These are phyloP conservation scores for Liparis tanakae DNA, from an alignment of 2,797 vertebrate species.

Conservation along the genomic window DNA sequence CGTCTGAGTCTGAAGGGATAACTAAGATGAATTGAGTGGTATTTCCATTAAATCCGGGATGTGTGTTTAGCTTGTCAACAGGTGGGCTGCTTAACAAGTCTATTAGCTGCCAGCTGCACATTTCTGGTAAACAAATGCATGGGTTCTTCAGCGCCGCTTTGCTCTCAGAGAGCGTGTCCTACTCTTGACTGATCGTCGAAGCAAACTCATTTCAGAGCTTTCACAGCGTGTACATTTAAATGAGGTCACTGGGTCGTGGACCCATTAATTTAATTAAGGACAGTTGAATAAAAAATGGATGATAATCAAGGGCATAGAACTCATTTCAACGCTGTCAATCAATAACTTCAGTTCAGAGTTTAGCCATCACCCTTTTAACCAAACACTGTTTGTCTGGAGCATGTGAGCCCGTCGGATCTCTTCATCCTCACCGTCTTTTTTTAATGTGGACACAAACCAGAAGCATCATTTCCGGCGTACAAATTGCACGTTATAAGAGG, in stretches of 20 bases:
- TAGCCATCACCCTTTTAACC: slow-evolving; percentile 53
- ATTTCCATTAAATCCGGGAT: slow-evolving; percentile 70
- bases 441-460: slow-evolving; percentile 23
- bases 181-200: slow-evolving; percentile 32
- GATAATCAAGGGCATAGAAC: slow-evolving; percentile 82
- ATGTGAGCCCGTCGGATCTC: slow-evolving; percentile 15
- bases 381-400: slow-evolving; percentile 37
- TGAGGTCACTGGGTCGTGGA: slow-evolving; percentile 83
- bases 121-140: slow-evolving; percentile 57
- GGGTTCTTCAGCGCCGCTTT: slow-evolving; percentile 32
- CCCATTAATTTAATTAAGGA: slow-evolving; percentile 87
- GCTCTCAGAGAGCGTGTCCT: slow-evolving; percentile 26
- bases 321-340: slow-evolving; percentile 86
- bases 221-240: slow-evolving; percentile 67
- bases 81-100: slow-evolving; percentile 67
- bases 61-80: slow-evolving; percentile 76
- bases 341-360: slow-evolving; percentile 73
- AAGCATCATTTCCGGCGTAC: slow-evolving; percentile 19
- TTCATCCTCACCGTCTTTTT: background rate
- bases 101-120: slow-evolving; percentile 66
- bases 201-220: slow-evolving; percentile 66
- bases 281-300: slow-evolving; percentile 82
- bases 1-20: slow-evolving; percentile 58
- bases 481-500: slow-evolving; percentile 52
- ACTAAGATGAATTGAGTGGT: slow-evolving; percentile 70